Evolutionary conservation across 2,888 invertebrate genomes (phyloP).

Genomic region (Stenurella melanura): DNA sequence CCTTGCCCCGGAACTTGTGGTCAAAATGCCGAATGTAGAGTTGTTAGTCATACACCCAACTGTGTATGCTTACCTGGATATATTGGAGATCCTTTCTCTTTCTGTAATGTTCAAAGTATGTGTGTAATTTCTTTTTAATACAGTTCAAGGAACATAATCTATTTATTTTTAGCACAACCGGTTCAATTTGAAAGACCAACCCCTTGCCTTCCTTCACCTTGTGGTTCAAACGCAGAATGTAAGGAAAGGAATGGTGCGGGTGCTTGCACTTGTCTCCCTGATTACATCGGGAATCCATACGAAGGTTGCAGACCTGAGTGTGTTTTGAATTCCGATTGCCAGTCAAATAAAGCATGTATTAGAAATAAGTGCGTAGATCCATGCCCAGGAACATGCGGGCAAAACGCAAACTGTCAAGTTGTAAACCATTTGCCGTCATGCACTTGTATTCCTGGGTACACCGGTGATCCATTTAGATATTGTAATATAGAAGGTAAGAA

Average conservation of each 20-base stretch:
- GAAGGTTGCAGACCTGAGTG: slow-evolving; percentile 88
- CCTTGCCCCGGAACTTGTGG: slow-evolving; percentile 87
- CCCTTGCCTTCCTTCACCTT: slow-evolving; percentile 85
- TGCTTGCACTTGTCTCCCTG: slow-evolving; percentile 82
- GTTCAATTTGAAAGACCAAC: slow-evolving; percentile 70
- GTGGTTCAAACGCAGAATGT: slow-evolving; percentile 85
- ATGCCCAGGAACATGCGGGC: slow-evolving; percentile 87
- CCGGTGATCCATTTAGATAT: slow-evolving; percentile 80
- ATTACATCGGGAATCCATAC: slow-evolving; percentile 87
- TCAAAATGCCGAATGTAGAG: slow-evolving; percentile 81
- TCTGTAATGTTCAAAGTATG: slow-evolving; percentile 67
- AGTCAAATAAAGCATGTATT: slow-evolving; percentile 81
- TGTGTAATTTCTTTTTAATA: slow-evolving; percentile 5
- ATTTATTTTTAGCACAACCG: slow-evolving; percentile 59
- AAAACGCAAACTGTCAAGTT: slow-evolving; percentile 84
- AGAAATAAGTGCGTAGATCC: slow-evolving; percentile 86
- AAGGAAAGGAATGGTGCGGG: slow-evolving; percentile 76
- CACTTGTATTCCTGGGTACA: slow-evolving; percentile 81
- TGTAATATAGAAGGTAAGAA: slow-evolving; percentile 66
- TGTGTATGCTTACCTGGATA: slow-evolving; percentile 79
- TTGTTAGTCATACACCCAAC: slow-evolving; percentile 83
- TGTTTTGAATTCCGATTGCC: slow-evolving; percentile 84
- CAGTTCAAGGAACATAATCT: background rate
- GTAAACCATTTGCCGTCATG: slow-evolving; percentile 88
- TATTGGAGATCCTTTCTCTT: slow-evolving; percentile 81